Evolutionary conservation across 2,888 invertebrate species (phyloP).

Genomic region (Malachius bipustulatus): DNA sequence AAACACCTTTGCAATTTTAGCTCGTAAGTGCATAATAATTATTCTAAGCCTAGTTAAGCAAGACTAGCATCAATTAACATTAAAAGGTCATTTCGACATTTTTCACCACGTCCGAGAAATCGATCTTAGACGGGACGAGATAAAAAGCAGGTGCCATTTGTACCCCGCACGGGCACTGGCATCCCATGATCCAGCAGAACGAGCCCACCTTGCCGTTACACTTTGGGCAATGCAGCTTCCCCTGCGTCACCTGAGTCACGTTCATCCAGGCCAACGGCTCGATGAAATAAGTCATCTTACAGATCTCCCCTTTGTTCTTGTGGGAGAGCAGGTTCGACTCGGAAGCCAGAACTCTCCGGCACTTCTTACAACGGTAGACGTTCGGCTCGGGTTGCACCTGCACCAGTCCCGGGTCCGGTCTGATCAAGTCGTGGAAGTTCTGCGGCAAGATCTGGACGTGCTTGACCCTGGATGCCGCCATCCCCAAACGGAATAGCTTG

Average conservation of each 20-base stretch:
- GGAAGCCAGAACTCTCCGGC: slow-evolving; percentile 68
- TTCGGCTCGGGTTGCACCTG: slow-evolving; percentile 64
- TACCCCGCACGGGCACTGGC: slow-evolving; percentile 81
- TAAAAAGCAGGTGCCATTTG: slow-evolving; percentile 88
- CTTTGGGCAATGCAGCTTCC: slow-evolving; percentile 78
- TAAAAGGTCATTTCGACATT: slow-evolving; percentile 60
- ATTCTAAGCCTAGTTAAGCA: no score
- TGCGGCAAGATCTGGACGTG: slow-evolving; percentile 78
- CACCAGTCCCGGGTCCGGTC: slow-evolving; percentile 65
- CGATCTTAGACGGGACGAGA: slow-evolving; percentile 80
- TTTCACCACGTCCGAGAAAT: slow-evolving; percentile 78
- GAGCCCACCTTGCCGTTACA: slow-evolving; percentile 77
- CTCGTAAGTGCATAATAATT: no score
- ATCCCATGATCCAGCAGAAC: slow-evolving; percentile 85
- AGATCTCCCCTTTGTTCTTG: slow-evolving; percentile 38
- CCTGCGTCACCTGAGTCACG: slow-evolving; percentile 56
- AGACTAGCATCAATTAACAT: no score
- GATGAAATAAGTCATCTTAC: slow-evolving; percentile 69
- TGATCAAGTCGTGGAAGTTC: slow-evolving; percentile 61
- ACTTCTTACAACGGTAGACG: slow-evolving; percentile 73
- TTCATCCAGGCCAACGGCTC: slow-evolving; percentile 89
- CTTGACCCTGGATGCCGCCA: slow-evolving; percentile 70
- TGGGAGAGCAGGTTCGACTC: slow-evolving; percentile 71
- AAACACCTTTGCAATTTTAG: no score
- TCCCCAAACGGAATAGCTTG: slow-evolving; percentile 61